A percentile compares a stretch with the other conserved stretches of the same genome.
These are phyloP conservation scores for Rhincodon typus DNA, from an alignment of 2,797 vertebrate genomes.

Conservation along the genomic window DNA sequence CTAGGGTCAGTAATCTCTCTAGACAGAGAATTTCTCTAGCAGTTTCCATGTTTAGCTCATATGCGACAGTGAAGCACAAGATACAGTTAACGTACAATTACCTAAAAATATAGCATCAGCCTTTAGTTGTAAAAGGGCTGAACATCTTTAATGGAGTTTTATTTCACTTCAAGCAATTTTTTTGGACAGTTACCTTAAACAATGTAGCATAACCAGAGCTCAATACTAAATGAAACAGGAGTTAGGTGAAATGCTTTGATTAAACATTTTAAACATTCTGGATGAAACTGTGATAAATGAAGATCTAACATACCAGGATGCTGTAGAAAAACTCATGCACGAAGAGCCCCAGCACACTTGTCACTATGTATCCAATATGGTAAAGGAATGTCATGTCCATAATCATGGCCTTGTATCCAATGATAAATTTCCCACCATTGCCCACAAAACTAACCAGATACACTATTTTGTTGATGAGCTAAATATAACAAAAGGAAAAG, in stretches of 20 bases:
- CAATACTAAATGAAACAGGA: background rate
- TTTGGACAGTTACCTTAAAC: background rate
- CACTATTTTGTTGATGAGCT: slow-evolving; percentile 93
- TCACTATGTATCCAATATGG: slow-evolving; percentile 84
- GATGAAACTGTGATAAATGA: background rate
- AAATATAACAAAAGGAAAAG: slow-evolving; percentile 39
- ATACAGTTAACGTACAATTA: too few relatives aligned
- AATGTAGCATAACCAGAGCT: background rate
- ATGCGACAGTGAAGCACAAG: background rate
- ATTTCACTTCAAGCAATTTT: background rate
- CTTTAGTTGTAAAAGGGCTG: background rate
- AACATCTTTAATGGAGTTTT: background rate
- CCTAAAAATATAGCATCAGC: background rate
- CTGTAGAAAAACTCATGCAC: slow-evolving; percentile 95
- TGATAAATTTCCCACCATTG: slow-evolving; percentile 94
- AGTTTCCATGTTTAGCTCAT: background rate
- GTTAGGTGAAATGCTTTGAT: background rate
- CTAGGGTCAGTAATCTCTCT: background rate
- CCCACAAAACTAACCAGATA: slow-evolving; percentile 96
- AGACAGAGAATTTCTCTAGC: background rate
- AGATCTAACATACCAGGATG: slow-evolving; percentile 69
- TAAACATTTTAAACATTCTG: background rate
- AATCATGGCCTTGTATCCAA: slow-evolving; percentile 91
- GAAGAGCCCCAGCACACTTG: slow-evolving; percentile 83
- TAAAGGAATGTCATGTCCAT: slow-evolving; percentile 95